These are phyloP conservation scores for Catharus minimus DNA, from an alignment of 2,113 vertebrate species.

Conservation along the genomic window DNA sequence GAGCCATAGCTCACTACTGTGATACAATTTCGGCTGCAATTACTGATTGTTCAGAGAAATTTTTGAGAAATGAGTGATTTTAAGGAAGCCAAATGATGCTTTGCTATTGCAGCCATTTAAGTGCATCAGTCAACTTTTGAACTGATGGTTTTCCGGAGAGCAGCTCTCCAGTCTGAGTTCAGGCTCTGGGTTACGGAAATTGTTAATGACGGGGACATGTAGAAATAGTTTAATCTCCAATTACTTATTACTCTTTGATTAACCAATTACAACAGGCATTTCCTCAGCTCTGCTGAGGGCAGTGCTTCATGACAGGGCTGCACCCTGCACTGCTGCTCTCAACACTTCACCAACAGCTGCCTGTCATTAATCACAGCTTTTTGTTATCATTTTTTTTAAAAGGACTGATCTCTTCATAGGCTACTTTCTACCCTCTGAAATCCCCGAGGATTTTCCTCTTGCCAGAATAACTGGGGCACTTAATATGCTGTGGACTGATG, in stretches of 20 bases:
- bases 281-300: conserved; percentile 2
- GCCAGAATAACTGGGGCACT: conserved; percentile 28
- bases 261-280: conserved; percentile 9
- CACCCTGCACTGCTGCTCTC: not conserved
- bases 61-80: not conserved
- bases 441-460: not conserved
- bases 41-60: not conserved
- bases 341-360: not conserved
- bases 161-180: conserved; percentile 43
- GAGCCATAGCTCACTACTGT: not conserved
- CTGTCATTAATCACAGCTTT: not conserved
- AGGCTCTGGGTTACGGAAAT: conserved; percentile 38
- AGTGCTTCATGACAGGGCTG: not conserved
- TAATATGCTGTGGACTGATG: not conserved
- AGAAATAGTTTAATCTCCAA: conserved; percentile 52
- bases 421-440: not conserved
- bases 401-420: not conserved
- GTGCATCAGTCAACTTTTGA: not conserved
- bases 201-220: conserved; percentile 20
- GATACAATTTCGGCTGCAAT: not conserved
- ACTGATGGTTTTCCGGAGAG: not conserved
- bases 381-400: not conserved
- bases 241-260: conserved; percentile 26
- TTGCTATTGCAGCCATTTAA: not conserved
- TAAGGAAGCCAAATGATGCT: not conserved